These are phyloP conservation scores for Crematogaster levior DNA, from an alignment of 2,888 invertebrate species.

Conservation along the genomic window DNA sequence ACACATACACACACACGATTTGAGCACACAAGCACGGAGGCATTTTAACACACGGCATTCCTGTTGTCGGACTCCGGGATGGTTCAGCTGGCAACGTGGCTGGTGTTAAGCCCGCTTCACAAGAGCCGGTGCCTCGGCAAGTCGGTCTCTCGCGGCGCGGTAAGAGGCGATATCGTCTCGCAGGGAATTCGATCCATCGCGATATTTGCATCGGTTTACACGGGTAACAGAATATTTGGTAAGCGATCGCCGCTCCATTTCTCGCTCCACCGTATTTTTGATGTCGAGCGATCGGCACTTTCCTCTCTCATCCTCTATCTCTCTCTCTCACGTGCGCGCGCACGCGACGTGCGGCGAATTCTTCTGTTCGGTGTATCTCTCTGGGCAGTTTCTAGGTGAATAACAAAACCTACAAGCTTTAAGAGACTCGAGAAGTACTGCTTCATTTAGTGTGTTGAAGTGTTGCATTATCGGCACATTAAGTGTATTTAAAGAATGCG, in stretches of 20 bases:
- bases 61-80: conserved; percentile 83
- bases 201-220: conserved; percentile 65
- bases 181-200: conserved; percentile 71
- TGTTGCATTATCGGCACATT: background rate
- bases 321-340: too few species aligned
- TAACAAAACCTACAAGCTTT: background rate
- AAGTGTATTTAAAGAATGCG: background rate
- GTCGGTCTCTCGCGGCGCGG: conserved; percentile 24
- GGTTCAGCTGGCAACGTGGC: conserved; percentile 84
- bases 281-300: conserved; percentile 20
- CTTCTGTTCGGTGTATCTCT: background rate
- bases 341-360: conserved; percentile 30
- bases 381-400: background rate
- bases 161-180: conserved; percentile 73
- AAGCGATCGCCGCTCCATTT: conserved; percentile 31
- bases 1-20: conserved; percentile 60
- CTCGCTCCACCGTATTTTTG: background rate
- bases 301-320: background rate
- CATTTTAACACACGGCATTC: conserved; percentile 85
- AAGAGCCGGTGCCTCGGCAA: conserved; percentile 62
- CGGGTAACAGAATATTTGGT: conserved; percentile 55
- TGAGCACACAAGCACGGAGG: conserved; percentile 75
- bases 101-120: conserved; percentile 78
- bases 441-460: background rate
- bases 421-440: background rate